Evolutionary conservation across 2,797 vertebrate genomes (phyloP), one percentile per base, ranked within the genome.

Genomic region (Myotis myotis): DNA sequence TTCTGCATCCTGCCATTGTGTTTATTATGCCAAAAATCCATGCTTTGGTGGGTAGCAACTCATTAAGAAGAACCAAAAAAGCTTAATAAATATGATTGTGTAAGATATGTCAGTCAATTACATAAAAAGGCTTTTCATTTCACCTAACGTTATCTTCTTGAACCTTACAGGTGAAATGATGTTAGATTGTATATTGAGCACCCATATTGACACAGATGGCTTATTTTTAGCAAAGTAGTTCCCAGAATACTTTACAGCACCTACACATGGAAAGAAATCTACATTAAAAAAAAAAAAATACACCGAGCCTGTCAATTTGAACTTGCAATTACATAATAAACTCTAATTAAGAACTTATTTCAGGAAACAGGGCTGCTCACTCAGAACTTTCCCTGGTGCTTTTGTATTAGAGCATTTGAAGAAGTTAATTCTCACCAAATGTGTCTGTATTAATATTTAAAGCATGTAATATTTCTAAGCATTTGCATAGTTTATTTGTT

Each of bases 151-250:
- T 94, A 97, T 84, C 95, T 97, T 94, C 75, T 64, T 94, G 74
- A 97, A 96, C 93, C 76, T 92, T 89, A 33, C 66, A 97, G 93
- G 94, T 97, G 96, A 96, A 93, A 95, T 79, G 51, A 80, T 91
- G 94, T 97, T 97, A 97, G 96, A 96, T 95, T 95, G 96, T 97
- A 97, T 96, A 98, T 20, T 64, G 85, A 95, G 96, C 96, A 96
- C 91, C 98, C 96, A 92, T 98, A 98, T 97, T 93, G 96, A 88
- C 96, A 97, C 95, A 96, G 93, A 97, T 95, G 97, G 95, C 89
- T 98, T 98, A 98, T 98, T 98, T 97, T 98, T 97, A 97, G 97
- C 64, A 96, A 92, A 97, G 96, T 97, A 78, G 82, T 94, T 98
- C 97, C 97, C 95, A 97, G 88, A 97, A 98, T 98, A 96, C 89